phyloP scores from a whole-genome alignment of 2,888 invertebrate species.

The Drosophila nr. fundita region DNA sequence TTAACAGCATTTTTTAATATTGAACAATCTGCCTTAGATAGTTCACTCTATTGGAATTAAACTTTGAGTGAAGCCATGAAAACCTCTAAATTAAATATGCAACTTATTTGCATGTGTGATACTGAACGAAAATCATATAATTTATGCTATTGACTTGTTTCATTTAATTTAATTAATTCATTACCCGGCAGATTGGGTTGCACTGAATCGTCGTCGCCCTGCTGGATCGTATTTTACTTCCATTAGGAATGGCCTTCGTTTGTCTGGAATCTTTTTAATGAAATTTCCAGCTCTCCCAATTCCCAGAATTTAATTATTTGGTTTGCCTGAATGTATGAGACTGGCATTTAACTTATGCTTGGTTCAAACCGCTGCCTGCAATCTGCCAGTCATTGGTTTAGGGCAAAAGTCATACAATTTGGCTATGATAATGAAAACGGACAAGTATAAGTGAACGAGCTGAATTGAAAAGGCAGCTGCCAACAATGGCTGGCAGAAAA shows the following conservation, averaged over 20 bases:
- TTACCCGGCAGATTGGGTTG: constrained; percentile 41
- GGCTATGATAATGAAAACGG: constrained; percentile 60
- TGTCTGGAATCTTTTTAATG: constrained; percentile 51
- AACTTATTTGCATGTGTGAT: constrained; percentile 43
- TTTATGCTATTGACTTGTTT: constrained; percentile 64
- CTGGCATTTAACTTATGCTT: constrained; percentile 44
- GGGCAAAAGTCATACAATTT: constrained; percentile 44
- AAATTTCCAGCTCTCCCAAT: constrained; percentile 57
- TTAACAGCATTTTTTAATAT: neutral
- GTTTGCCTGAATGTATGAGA: constrained; percentile 41
- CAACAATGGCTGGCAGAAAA: constrained; percentile 60
- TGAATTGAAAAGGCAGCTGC: constrained; percentile 26
- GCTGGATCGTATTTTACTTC: constrained; percentile 14
- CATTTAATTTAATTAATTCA: constrained; percentile 39
- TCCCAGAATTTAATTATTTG: constrained; percentile 64
- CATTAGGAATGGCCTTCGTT: constrained; percentile 25
- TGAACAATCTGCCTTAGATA: neutral
- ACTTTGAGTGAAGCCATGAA: neutral
- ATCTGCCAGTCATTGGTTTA: constrained; percentile 49
- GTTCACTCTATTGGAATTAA: neutral
- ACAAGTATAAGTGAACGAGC: constrained; percentile 42
- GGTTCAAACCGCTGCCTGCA: constrained; percentile 47
- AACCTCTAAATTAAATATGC: neutral
- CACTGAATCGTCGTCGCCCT: constrained; percentile 22
- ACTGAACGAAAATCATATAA: constrained; percentile 67